These are phyloP conservation scores for Cephonodes hylas DNA, from an alignment of 2,888 invertebrate species.

Conservation along the genomic window DNA sequence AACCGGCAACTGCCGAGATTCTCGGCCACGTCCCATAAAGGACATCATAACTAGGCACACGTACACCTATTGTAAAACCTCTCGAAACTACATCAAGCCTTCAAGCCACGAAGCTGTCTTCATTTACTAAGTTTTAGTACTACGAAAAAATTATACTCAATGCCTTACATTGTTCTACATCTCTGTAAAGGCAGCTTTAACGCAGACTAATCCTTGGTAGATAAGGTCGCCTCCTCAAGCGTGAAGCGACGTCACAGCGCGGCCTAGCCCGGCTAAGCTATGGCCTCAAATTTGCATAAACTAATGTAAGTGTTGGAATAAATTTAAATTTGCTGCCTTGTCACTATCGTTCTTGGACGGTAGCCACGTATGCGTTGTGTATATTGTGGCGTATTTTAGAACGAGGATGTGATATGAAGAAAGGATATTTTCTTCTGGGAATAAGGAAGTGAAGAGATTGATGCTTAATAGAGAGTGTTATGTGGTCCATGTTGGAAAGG, in stretches of 20 bases:
- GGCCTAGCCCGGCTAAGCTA: not conserved
- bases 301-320: constrained; percentile 8
- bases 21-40: too few relatives aligned
- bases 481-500: too few relatives aligned
- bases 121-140: too few relatives aligned
- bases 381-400: not conserved
- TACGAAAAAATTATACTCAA: not conserved
- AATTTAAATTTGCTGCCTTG: constrained; percentile 4
- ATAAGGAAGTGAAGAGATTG: too few relatives aligned
- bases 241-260: not conserved
- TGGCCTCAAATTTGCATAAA: constrained; percentile 1
- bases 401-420: too few relatives aligned
- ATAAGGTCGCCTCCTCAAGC: not conserved
- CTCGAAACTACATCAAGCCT: too few relatives aligned
- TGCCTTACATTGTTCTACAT: not conserved
- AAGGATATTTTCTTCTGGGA: too few relatives aligned
- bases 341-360: not conserved
- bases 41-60: too few relatives aligned
- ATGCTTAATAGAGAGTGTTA: too few relatives aligned
- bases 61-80: too few relatives aligned
- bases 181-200: not conserved
- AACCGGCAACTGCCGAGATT: too few relatives aligned
- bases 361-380: not conserved
- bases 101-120: too few relatives aligned
- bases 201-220: not conserved